Conservation (phyloP, 2,113 vertebrate species). For the Prunella fulvescens region DNA sequence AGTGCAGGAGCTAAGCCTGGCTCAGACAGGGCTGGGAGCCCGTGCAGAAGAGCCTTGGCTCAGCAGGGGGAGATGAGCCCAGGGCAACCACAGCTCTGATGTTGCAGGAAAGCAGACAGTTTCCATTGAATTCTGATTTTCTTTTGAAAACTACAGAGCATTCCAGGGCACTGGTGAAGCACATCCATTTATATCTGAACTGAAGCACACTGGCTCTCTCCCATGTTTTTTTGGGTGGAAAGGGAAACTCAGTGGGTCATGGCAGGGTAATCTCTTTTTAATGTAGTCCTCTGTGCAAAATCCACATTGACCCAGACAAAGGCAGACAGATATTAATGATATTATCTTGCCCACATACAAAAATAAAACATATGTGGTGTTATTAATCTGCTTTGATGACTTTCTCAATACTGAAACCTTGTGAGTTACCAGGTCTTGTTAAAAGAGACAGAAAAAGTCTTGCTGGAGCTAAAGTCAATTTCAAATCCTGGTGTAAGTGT, state of each 20-base stretch:
- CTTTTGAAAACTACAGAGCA: not conserved
- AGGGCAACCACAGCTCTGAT: not conserved
- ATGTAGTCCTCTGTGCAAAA: conserved; percentile 46
- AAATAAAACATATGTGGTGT: not conserved
- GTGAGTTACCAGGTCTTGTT: not conserved
- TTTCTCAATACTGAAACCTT: not conserved
- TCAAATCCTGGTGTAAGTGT: not conserved
- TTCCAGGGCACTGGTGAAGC: conserved; percentile 40
- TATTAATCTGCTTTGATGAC: not conserved
- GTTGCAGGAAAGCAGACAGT: not conserved
- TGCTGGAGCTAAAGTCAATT: not conserved
- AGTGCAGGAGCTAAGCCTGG: not conserved
- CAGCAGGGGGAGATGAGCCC: not conserved
- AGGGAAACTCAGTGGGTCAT: conserved; percentile 42
- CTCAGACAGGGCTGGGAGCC: not conserved
- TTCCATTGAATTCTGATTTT: not conserved
- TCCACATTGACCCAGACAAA: not conserved
- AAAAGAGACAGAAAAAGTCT: not conserved
- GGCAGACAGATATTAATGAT: conserved; percentile 52
- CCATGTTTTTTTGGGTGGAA: not conserved
- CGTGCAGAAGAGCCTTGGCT: rapidly evolving
- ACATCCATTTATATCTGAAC: not conserved
- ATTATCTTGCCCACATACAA: not conserved
- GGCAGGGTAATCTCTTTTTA: conserved; percentile 58
- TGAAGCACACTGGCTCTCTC: not conserved